Evolutionary conservation across 2,888 invertebrate genomes (phyloP).

Genomic region (Deilephila elpenor): DNA sequence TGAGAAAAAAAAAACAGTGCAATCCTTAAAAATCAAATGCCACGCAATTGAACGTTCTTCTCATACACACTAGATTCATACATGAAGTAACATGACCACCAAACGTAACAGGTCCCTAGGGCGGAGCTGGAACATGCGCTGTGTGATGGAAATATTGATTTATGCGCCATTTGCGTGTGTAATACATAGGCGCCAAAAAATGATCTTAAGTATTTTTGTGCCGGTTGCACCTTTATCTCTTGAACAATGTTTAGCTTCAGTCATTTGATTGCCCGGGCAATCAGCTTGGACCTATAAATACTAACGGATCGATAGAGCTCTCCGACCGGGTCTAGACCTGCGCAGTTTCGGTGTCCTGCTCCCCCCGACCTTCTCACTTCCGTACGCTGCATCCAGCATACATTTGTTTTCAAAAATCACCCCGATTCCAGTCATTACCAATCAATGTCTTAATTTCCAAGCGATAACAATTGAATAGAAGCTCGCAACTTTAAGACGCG

Average conservation of each 20-base stretch:
- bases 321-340: neutral
- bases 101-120: neutral
- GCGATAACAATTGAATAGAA: no score
- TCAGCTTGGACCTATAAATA: neutral
- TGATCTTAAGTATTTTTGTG: no score
- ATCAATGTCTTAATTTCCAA: no score
- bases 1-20: no score
- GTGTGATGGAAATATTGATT: slow-evolving; percentile 33
- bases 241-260: neutral
- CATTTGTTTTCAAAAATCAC: no score
- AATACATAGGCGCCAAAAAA: no score
- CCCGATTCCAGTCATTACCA: neutral
- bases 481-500: no score
- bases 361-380: neutral
- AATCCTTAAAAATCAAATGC: no score
- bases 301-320: neutral
- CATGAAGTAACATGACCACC: neutral
- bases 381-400: neutral
- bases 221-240: no score
- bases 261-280: neutral
- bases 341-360: neutral
- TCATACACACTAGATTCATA: neutral
- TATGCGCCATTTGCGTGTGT: slow-evolving; percentile 39
- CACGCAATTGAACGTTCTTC: no score
- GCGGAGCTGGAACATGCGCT: neutral